phyloP scores from a whole-genome alignment of 2,113 vertebrate species.

The Scomber scombrus region DNA sequence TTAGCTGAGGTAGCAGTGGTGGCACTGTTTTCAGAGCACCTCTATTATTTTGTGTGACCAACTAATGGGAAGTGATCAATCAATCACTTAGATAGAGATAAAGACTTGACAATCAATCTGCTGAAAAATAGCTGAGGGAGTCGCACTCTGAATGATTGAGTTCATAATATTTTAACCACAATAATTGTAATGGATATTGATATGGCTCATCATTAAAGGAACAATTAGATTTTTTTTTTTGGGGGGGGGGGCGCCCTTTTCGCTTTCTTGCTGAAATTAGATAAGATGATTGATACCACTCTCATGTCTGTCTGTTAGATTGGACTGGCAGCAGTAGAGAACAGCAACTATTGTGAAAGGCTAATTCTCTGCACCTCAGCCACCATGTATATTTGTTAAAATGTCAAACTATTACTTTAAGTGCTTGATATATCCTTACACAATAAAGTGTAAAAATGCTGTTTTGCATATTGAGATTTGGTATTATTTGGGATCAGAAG shows the following conservation, averaged over 20 bases:
- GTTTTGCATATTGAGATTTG: too few relatives aligned
- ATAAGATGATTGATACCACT: neutral
- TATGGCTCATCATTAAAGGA: neutral
- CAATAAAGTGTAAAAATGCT: too few relatives aligned
- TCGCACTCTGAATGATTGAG: constrained; percentile 24
- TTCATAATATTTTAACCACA: constrained; percentile 33
- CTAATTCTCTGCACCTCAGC: too few relatives aligned
- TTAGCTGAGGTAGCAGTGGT: constrained; percentile 64
- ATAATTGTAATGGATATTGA: neutral
- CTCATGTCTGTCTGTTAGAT: neutral
- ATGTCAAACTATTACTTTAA: too few relatives aligned
- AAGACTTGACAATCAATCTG: constrained; percentile 47
- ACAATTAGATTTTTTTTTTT: neutral
- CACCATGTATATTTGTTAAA: too few relatives aligned
- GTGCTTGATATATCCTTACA: too few relatives aligned
- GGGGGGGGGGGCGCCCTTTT: neutral
- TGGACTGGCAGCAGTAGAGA: too few relatives aligned
- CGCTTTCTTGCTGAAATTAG: neutral
- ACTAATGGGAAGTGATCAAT: constrained; percentile 69
- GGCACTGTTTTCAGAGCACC: constrained; percentile 43
- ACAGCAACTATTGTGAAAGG: too few relatives aligned
- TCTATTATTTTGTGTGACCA: constrained; percentile 37
- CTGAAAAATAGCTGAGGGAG: constrained; percentile 61
- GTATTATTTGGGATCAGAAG: too few relatives aligned
- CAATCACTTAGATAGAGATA: constrained; percentile 48